A percentile compares a stretch with the other conserved stretches of the same genome.
Conservation (phyloP, 2,888 invertebrate genomes). For the Bimastos eiseni region DNA sequence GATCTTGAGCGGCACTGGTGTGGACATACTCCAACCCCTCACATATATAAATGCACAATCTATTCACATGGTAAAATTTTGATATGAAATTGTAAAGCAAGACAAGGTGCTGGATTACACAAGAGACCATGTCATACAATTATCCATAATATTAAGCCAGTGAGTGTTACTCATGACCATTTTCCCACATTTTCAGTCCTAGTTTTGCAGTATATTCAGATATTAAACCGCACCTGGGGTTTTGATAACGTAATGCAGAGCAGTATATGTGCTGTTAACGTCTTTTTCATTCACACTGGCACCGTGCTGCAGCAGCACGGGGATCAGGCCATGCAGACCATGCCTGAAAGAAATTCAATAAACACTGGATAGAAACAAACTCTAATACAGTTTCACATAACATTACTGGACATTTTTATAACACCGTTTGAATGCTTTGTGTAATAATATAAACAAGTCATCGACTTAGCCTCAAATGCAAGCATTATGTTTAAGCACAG, state of each 20-base stretch:
- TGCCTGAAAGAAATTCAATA: slow-evolving; percentile 24
- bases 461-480: too few species aligned
- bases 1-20: neutral
- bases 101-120: neutral
- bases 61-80: too few species aligned
- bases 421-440: neutral
- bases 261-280: slow-evolving; percentile 51
- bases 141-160: neutral
- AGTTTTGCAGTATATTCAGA: neutral
- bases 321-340: slow-evolving; percentile 45
- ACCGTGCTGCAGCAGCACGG: slow-evolving; percentile 53
- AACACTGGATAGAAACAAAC: neutral
- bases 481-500: too few species aligned
- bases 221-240: slow-evolving; percentile 41
- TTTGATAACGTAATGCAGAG: slow-evolving; percentile 57
- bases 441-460: neutral
- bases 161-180: neutral
- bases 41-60: neutral
- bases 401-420: neutral
- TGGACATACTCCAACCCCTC: neutral
- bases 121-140: neutral
- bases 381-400: neutral
- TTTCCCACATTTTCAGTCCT: neutral
- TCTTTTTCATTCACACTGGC: slow-evolving; percentile 55
- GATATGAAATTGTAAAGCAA: neutral